Evolutionary conservation across 2,888 invertebrate species (phyloP), one percentile per base, ranked within the genome.

Genomic region (Hypsopygia costalis): DNA sequence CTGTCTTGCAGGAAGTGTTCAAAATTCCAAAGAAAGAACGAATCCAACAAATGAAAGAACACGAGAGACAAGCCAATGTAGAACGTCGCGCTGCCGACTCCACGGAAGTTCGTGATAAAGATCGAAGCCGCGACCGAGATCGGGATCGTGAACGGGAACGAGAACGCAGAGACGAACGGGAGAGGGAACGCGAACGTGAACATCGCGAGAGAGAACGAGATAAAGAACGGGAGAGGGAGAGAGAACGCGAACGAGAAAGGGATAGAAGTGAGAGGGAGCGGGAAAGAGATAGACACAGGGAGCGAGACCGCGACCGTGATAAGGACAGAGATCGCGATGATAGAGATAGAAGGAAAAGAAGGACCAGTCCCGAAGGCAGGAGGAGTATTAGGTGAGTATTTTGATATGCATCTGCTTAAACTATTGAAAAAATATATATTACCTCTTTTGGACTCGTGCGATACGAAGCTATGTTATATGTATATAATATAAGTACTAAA

Each of bases 21-120:
- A 93, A 96, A 70, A 98, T 98, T 65, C 98, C 98, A 1, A 97
- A 97, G 80, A 97, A 97, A 57, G 96, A 98, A 69, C 91, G 97
- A 41, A 94, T 97, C 46, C 97, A 98, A 67, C 97, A 97, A 76
- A 96, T 98, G 94, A 97, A 97, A 69, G 96, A 97, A 68, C 97
- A 97, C 68, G 98, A 98, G 81, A 89, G 96, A 27, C 96, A 97
- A 88, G 97, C 97, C 5, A 95, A 95, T 85, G 90, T 88, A 0
- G 88, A 86, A 36, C 60, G 86, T 1, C 69, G 87, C 12, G 87
- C 86, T 9, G 88, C 87, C 0, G 88, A 86, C 46, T 83, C 86
- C 0, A 88, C 86, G 43, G 89, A 85, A 0, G 62, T 82, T 1
- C 62, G 85, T 0, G 85, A 85, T 33, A 60, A 81, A 0, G 81